Conservation (phyloP, 1,140 invertebrate genomes). For the Solenopsis fugax region DNA sequence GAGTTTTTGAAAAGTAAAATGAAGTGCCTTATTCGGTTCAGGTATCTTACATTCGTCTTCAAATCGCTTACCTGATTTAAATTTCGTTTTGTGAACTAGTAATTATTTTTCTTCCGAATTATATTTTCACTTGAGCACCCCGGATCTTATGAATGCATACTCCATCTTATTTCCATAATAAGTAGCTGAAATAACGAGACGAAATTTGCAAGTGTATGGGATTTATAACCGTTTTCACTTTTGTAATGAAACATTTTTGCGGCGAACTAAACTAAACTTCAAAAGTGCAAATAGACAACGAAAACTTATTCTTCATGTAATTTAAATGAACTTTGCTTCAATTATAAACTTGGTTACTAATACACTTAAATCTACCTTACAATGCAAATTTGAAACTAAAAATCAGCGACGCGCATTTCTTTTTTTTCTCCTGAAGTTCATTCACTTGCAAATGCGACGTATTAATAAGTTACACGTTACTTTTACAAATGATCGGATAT, state of each 20-base stretch:
- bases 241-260: neutral
- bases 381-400: neutral
- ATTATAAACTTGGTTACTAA: neutral
- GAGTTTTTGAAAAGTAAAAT: no score
- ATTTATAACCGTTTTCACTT: neutral
- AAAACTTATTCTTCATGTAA: neutral
- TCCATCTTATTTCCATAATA: conserved; percentile 19
- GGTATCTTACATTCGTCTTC: neutral
- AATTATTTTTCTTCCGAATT: neutral
- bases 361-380: neutral
- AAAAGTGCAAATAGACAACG: neutral
- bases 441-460: neutral
- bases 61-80: neutral
- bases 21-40: no score
- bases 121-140: neutral
- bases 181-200: neutral
- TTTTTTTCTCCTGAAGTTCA: neutral
- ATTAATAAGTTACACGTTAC: neutral
- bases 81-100: neutral
- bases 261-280: neutral
- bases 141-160: neutral
- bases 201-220: conserved; percentile 12
- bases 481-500: neutral
- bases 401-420: neutral
- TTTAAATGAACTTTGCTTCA: conserved; percentile 8